Conservation (phyloP, 2,888 invertebrate genomes). For the Germaria angustata region DNA sequence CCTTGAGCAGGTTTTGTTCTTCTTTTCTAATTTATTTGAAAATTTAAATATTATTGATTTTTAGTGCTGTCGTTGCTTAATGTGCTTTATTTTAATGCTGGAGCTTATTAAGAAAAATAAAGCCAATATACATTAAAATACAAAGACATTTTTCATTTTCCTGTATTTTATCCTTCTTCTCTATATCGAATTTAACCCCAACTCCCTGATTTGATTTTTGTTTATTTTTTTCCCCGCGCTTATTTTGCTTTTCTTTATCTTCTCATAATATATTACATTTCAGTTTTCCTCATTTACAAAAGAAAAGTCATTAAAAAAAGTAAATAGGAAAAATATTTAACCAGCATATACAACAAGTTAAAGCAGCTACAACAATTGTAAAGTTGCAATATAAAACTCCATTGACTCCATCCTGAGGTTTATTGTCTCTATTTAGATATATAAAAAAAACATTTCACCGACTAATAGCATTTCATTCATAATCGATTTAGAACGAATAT, state of each 20-base stretch:
- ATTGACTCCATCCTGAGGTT: too few species aligned
- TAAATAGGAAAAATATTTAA: conserved; percentile 15
- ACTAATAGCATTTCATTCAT: too few species aligned
- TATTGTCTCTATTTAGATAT: too few species aligned
- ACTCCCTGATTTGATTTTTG: neutral
- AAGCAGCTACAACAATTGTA: neutral
- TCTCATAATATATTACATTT: conserved; percentile 18
- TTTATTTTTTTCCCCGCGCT: conserved; percentile 24
- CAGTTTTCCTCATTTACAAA: conserved; percentile 32
- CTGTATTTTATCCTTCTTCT: conserved; percentile 46
- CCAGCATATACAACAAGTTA: neutral
- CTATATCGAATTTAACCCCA: neutral
- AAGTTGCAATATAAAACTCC: too few species aligned
- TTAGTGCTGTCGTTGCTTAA: neutral
- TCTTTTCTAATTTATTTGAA: neutral
- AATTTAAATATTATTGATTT: conserved; percentile 60
- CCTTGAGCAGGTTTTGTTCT: neutral
- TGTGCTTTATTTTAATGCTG: conserved; percentile 42
- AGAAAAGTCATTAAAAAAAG: conserved; percentile 54
- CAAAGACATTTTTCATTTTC: conserved; percentile 62
- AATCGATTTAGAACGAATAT: too few species aligned
- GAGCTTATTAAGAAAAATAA: conserved; percentile 63
- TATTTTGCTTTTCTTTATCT: conserved; percentile 14
- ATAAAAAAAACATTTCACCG: too few species aligned
- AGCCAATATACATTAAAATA: conserved; percentile 50